Base-by-base conservation (phyloP, 2,888 invertebrate species). In the Heliconius cydno region DNA sequence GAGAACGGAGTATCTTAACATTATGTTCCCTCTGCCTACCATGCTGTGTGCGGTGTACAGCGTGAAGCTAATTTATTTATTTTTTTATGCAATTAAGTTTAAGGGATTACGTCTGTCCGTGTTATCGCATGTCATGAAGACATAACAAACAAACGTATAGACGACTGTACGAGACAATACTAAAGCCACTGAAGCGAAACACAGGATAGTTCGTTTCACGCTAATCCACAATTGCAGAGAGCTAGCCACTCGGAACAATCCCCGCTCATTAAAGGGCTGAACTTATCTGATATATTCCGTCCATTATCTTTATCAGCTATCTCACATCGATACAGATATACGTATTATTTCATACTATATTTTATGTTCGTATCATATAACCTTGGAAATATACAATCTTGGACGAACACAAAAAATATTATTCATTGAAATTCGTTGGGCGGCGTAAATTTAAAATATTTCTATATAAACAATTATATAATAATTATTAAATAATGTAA, bases 251-350 rank as follows among this genome's bases (percentile, higher is more conserved):
- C 71, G 65, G 79, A 78, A 78, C 79, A 85, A 86, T 86, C 85
- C 83, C 80, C 84, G 80, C 85, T 87, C 85, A 87, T 88, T 89
- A 87, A 83, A 85, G 82, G 84, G 85, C 83, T 85, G 84, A 84
- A 88, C 84, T 88, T 90, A 91, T 91, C 90, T 82, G 81, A 86
- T 88, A 89, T 88, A 90, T 84, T 84, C 85, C 80, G 79, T 81
- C 82, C 82, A 83, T 88, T 91, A 92, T 91, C 91, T 86, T 83
- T 85, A 82, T 84, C 82, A 83, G 84, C 79, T 88, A 90, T 89
- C 89, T 83, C 84, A 87, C 88, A 91, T 92, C 92, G 90, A 92
- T 92, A 91, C 85, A 82, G 83, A 84, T 86, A 85, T 67, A 34
- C 5, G 68, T 70, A 79, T 79, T 79, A 77, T 79, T 80, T 57